Conservation (phyloP, 2,888 invertebrate species). For the Drosophila koepferae region DNA sequence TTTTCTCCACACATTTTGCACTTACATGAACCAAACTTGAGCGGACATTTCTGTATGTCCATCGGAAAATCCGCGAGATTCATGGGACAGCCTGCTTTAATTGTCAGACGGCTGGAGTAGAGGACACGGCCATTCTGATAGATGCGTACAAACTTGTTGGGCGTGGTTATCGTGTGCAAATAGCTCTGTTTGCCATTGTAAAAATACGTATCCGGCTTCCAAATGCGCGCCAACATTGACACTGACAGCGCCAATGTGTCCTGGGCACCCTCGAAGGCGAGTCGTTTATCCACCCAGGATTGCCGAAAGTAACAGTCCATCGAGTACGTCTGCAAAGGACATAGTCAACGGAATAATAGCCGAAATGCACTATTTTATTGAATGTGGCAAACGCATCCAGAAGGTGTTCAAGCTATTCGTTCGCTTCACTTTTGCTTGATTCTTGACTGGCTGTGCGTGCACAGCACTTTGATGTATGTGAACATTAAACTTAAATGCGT, state of each 20-base stretch:
- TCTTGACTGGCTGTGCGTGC: constrained; percentile 6
- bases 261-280: constrained; percentile 89
- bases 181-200: constrained; percentile 93
- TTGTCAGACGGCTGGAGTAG: constrained; percentile 93
- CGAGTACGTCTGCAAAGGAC: constrained; percentile 89
- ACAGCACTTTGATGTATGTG: not conserved
- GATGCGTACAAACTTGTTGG: constrained; percentile 93
- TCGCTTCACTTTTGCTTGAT: constrained; percentile 10
- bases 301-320: constrained; percentile 96
- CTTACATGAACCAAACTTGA: constrained; percentile 93
- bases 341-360: constrained; percentile 15
- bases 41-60: constrained; percentile 92
- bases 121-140: constrained; percentile 90
- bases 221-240: constrained; percentile 92
- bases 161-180: constrained; percentile 93
- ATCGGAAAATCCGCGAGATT: constrained; percentile 94
- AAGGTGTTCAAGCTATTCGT: constrained; percentile 12
- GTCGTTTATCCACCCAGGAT: constrained; percentile 92
- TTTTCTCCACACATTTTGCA: constrained; percentile 64
- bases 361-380: constrained; percentile 21
- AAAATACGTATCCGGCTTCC: constrained; percentile 95
- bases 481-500: not conserved
- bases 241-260: constrained; percentile 91
- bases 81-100: constrained; percentile 94
- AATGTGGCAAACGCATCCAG: constrained; percentile 1